These are phyloP conservation scores for Lycorma delicatula DNA, from an alignment of 1,140 invertebrate genomes.

Conservation along the genomic window DNA sequence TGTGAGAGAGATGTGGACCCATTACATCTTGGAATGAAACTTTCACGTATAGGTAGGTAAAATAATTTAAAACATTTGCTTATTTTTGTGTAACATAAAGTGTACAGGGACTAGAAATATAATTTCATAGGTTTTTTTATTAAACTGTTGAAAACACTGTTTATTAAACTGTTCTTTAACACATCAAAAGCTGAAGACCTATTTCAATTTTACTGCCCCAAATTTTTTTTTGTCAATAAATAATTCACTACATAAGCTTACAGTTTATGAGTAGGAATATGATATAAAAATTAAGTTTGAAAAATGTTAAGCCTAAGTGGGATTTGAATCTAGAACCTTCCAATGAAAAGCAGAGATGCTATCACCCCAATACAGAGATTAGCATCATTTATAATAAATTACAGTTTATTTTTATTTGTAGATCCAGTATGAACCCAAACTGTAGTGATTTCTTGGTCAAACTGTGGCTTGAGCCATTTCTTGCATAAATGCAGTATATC, in stretches of 20 bases:
- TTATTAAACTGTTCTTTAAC: neutral
- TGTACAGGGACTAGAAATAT: neutral
- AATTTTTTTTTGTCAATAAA: neutral
- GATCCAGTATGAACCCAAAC: no score
- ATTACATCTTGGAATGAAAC: constrained; percentile 51
- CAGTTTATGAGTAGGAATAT: no score
- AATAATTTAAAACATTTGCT: neutral
- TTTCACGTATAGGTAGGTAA: constrained; percentile 45
- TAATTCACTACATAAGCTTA: neutral
- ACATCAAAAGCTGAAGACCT: neutral
- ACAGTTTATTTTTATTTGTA: no score
- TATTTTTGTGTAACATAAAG: neutral
- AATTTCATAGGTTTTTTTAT: neutral
- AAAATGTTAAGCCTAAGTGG: no score
- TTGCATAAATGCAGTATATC: no score
- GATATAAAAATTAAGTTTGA: no score
- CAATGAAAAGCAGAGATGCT: no score
- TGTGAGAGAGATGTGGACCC: constrained; percentile 56
- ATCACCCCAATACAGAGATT: no score
- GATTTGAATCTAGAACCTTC: no score
- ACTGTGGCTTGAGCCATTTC: no score
- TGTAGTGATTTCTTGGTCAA: no score
- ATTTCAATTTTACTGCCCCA: neutral
- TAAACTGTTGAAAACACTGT: neutral
- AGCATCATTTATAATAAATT: no score